Base-by-base conservation (phyloP, 2,113 vertebrate species). In the Parus major region DNA sequence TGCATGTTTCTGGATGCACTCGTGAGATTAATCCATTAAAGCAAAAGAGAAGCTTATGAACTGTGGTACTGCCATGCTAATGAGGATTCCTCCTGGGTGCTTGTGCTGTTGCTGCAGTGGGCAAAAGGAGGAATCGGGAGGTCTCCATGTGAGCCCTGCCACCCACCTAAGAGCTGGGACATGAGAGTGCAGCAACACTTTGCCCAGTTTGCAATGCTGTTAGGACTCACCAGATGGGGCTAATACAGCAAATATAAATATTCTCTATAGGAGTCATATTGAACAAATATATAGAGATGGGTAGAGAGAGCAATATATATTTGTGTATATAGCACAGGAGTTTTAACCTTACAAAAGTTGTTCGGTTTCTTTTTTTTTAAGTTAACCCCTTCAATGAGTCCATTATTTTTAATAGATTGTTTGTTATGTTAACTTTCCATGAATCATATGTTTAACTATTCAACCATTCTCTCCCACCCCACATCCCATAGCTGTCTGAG, bases 201-300 rank as follows among this genome's bases (percentile, higher is more conserved):
- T 84, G 49, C 28, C 8, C 11, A 39, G 61, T 94, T 96, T 97
- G 97, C 96, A 97, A 12, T 94, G 91, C 94, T 89, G 69, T 70
- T 69, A 31, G 57, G 75, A 93, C 85, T 95, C 96, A 95, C 94
- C 92, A 97, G 96, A 96, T 97, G 97, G 96, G 80, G 96, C 96
- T 95, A 96, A 96, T 82, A 96, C 31, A 92, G 85, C 92, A 94
- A 88, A 84, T 91, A 97, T 60, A 86, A 88, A 84, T 82, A 84
- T 36, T 66, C 44, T 83, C n/a, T 66, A 13, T 10, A 41, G 76
- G 68, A 81, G 44, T 60, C 36, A 42, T 23, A 29, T 28, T 42
- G 77, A 50, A 75, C 28, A 91, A 81, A 50, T 31, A 50, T 31
- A 14, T 13, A 57, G 6, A 61, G 33, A 36, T 36, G 63, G 6